A percentile compares a stretch with the other conserved stretches of the same genome.
Conservation (phyloP, 2,113 vertebrate genomes). For the Synodontis membranacea region DNA sequence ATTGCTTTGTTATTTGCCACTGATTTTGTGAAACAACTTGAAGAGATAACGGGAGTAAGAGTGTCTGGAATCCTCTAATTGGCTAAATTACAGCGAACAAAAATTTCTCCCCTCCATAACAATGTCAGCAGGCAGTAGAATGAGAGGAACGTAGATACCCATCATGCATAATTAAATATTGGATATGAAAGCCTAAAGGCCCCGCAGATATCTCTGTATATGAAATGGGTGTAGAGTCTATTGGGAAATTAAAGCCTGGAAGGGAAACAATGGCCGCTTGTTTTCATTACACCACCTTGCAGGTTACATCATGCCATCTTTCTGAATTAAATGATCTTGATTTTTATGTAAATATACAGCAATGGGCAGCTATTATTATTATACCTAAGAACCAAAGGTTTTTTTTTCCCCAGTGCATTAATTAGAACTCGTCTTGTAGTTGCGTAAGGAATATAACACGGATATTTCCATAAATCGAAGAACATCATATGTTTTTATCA, state of each 20-base stretch:
- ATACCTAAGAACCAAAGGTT: background rate
- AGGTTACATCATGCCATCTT: background rate
- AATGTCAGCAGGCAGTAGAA: constrained; percentile 26
- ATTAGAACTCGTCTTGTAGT: background rate
- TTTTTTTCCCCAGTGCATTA: background rate
- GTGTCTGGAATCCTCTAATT: constrained; percentile 21
- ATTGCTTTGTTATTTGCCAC: constrained; percentile 58
- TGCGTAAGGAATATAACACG: background rate
- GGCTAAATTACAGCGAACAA: background rate
- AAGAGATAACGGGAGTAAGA: constrained; percentile 58
- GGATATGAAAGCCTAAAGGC: constrained; percentile 3
- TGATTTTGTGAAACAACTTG: constrained; percentile 50
- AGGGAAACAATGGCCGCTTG: constrained; percentile 27
- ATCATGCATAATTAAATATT: constrained; percentile 32
- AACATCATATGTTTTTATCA: background rate
- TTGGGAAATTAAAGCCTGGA: constrained; percentile 39
- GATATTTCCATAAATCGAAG: background rate
- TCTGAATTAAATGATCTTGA: background rate
- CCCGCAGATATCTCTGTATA: constrained; percentile 4
- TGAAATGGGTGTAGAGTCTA: constrained; percentile 27
- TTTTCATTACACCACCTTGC: constrained; percentile 16
- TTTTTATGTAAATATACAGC: too few species aligned
- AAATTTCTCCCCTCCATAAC: background rate
- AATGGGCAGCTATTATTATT: background rate
- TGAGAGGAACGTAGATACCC: background rate